Percentiles rank a stretch among this genome's conserved stretches.
These are phyloP conservation scores for Schlechtendalia chinensis DNA, from an alignment of 1,140 invertebrate species.

Conservation along the genomic window DNA sequence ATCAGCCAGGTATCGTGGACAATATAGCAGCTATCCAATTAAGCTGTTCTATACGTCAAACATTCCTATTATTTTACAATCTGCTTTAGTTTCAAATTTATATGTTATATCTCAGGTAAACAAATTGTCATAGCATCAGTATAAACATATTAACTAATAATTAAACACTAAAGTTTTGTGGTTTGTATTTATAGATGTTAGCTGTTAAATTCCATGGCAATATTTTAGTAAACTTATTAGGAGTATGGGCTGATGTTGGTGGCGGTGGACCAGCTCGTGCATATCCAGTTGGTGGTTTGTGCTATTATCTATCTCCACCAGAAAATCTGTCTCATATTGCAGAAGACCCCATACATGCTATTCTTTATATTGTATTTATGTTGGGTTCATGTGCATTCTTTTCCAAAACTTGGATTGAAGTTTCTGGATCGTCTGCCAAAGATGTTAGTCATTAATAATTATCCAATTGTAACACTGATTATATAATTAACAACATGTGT, in stretches of 20 bases:
- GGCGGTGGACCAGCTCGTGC: constrained; percentile 93
- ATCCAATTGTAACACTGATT: constrained; percentile 24
- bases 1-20: constrained; percentile 96
- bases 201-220: constrained; percentile 98
- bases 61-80: constrained; percentile 99
- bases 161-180: background rate
- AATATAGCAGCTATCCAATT: constrained; percentile 99
- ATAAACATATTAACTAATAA: background rate
- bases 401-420: constrained; percentile 99
- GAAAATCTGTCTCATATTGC: constrained; percentile 94
- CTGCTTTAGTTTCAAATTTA: constrained; percentile 96
- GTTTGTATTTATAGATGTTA: constrained; percentile 88
- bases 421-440: constrained; percentile 98
- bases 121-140: background rate
- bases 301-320: constrained; percentile 98
- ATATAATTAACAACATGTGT: constrained; percentile 38
- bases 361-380: constrained; percentile 99
- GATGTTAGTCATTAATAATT: constrained; percentile 74
- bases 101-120: constrained; percentile 94
- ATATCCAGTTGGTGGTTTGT: constrained; percentile 93
- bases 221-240: constrained; percentile 95
- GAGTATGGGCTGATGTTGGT: constrained; percentile 97
- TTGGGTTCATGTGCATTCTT: constrained; percentile 99
- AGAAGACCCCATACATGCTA: constrained; percentile 94
- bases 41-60: constrained; percentile 99